These are phyloP conservation scores for Dasysyrphus tricinctus DNA, from an alignment of 2,888 invertebrate genomes.

Conservation along the genomic window DNA sequence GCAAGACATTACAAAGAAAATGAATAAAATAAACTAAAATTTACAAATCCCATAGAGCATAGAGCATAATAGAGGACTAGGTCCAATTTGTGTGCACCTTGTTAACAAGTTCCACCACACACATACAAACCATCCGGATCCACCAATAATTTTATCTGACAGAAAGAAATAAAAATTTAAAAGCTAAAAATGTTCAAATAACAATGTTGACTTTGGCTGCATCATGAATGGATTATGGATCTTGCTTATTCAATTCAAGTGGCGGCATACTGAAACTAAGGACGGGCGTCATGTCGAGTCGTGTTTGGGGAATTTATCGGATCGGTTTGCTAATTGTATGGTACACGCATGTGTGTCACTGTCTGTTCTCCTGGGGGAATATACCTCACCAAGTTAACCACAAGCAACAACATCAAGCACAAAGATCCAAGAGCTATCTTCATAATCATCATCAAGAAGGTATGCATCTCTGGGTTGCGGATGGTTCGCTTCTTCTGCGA, in stretches of 20 bases:
- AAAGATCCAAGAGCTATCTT: conserved; percentile 7
- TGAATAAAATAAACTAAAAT: conserved; percentile 25
- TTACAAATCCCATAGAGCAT: conserved; percentile 43
- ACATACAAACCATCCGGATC: conserved; percentile 23
- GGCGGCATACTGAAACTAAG: not conserved
- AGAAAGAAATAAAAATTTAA: conserved; percentile 34
- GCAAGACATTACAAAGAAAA: conserved; percentile 22
- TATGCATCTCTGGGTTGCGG: conserved; percentile 24
- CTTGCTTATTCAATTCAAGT: conserved; percentile 31
- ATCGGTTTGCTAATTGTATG: conserved; percentile 68
- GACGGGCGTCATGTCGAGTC: not conserved
- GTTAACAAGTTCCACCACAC: conserved; percentile 41
- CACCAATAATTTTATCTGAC: conserved; percentile 35
- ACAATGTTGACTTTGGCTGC: not conserved
- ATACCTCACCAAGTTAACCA: not conserved
- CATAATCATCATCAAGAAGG: not conserved
- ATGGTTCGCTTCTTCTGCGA: conserved; percentile 41
- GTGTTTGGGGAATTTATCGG: conserved; percentile 65
- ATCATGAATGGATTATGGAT: conserved; percentile 43
- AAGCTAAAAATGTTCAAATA: conserved; percentile 23
- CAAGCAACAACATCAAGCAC: not conserved
- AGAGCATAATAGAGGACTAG: not conserved
- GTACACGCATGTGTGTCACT: conserved; percentile 48
- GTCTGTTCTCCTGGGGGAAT: conserved; percentile 48
- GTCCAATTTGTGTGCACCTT: conserved; percentile 56